Conservation (phyloP, 2,888 invertebrate genomes). For the Anticlea derivata region DNA sequence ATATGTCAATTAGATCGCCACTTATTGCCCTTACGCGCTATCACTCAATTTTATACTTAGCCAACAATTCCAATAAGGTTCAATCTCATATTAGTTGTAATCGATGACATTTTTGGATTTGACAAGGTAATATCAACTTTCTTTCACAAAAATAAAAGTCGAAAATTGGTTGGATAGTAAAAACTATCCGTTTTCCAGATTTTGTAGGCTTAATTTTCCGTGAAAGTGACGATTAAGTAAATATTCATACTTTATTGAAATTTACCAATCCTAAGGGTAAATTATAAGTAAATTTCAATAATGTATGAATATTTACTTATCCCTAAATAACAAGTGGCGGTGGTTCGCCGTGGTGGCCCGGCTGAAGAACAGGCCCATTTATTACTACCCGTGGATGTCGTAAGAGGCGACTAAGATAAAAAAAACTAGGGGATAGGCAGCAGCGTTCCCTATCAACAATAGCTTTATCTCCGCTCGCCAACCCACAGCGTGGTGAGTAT, state of each 20-base stretch:
- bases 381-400: too few relatives aligned
- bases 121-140: conserved; percentile 1
- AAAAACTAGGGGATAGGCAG: too few relatives aligned
- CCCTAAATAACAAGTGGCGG: too few relatives aligned
- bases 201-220: conserved; percentile 66
- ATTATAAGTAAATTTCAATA: conserved; percentile 42
- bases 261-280: too few relatives aligned
- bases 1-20: conserved; percentile 77
- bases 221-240: conserved; percentile 60
- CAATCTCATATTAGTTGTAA: conserved; percentile 12
- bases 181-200: conserved; percentile 49
- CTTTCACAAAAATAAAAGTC: background rate
- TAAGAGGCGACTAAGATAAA: too few relatives aligned
- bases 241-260: too few relatives aligned
- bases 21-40: conserved; percentile 55
- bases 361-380: too few relatives aligned
- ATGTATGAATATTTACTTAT: conserved; percentile 44
- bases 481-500: too few relatives aligned
- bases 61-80: conserved; percentile 19
- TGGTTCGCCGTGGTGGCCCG: too few relatives aligned
- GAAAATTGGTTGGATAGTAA: background rate
- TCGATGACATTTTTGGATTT: conserved; percentile 8
- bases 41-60: conserved; percentile 30
- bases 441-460: too few relatives aligned
- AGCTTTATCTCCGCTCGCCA: too few relatives aligned